Percentiles rank a stretch among this genome's conserved stretches.
phyloP scores from a whole-genome alignment of 1,140 invertebrate species.

The Riptortus pedestris region DNA sequence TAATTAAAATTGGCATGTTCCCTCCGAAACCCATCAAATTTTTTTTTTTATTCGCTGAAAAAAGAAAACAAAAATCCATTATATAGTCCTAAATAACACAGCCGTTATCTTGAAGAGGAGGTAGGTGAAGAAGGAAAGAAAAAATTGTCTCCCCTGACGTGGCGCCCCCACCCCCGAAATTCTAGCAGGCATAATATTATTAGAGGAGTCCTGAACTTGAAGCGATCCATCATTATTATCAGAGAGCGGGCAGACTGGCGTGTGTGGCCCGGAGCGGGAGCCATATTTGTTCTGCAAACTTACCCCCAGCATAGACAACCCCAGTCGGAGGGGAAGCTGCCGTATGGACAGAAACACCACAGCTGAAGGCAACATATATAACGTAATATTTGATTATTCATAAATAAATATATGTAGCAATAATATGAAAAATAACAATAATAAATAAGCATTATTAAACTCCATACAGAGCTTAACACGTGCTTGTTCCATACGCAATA shows the following conservation, averaged over 20 bases:
- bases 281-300: slow-evolving; percentile 12
- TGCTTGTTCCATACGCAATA: too few relatives aligned
- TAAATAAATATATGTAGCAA: too few relatives aligned
- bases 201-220: not conserved
- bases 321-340: too few relatives aligned
- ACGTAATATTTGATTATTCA: too few relatives aligned
- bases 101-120: not conserved
- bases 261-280: not conserved
- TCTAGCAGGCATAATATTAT: slow-evolving; percentile 18
- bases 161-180: not conserved
- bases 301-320: not conserved
- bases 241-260: slow-evolving; percentile 13
- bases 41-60: too few relatives aligned
- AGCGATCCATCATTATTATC: slow-evolving; percentile 26
- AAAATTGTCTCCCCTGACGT: not conserved
- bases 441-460: too few relatives aligned
- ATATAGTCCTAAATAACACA: not conserved
- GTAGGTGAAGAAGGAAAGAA: not conserved
- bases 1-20: too few relatives aligned
- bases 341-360: too few relatives aligned
- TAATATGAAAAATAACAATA: too few relatives aligned
- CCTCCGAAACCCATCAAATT: too few relatives aligned
- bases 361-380: too few relatives aligned
- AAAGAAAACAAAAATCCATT: not conserved
- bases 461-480: too few relatives aligned